Base-by-base conservation (phyloP, 2,888 invertebrate genomes). In the Pollenia amentaria region DNA sequence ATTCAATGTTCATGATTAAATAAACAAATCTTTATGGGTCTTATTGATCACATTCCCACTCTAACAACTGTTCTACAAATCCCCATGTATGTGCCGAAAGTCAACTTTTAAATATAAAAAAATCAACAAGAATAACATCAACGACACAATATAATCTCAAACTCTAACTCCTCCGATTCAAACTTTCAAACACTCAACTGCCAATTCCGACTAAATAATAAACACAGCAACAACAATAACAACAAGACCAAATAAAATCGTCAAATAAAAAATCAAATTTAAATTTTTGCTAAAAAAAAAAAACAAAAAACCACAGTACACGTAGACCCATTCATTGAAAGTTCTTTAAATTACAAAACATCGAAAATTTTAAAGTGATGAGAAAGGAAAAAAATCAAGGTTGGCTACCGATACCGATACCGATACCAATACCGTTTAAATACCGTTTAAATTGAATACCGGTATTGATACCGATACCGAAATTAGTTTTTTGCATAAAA, bases 1-100 rank as follows among this genome's bases (percentile, higher is more conserved):
- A 78, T 11, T 38, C 55, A 78, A 57, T 78, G 65, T 78, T 73
- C 77, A 60, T 73, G 84, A 84, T 84, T 84, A 78, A 78, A 84
- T 78, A 73, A 84, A 84, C 77, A 84, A 84, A 78, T 73, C 76
- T 76, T 70, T 70, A 70, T 69, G 44, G 57, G 65, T 73, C 69
- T 69, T 55, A 38, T 65, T 70, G 21, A 29, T 62, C 14, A 55
- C n/a, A 42, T 11, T 29, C 14, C 9, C 16, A 42, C 62, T 48
- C 16, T 8, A 69, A 53, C 21, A 70, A 29, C 48, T 16, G 7
- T 42, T 42, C 1, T n/a, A 64, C 70, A 80, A 53, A 64, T 18
- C 14, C 42, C 64, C 40, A n/a, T 16, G 16, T 16, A 60, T 65
- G 40, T 46, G 51, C 51, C n/a, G 8, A 44, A 76, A 76, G 75